Base-by-base conservation (phyloP, 2,888 invertebrate genomes). In the Tetramorium bicarinatum region DNA sequence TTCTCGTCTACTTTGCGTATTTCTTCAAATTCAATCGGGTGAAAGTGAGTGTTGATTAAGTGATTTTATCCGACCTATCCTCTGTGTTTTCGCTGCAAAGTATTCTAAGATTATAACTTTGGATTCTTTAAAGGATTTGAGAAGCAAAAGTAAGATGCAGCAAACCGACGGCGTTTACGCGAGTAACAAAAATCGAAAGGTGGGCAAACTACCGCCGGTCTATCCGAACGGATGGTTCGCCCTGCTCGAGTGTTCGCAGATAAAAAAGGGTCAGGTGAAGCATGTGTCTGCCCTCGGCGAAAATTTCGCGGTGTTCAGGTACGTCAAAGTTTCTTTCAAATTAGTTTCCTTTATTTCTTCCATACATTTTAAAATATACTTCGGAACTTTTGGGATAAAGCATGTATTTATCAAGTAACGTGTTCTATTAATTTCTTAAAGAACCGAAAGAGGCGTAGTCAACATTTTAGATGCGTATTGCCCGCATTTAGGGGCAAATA, bases 161-260 rank as follows among this genome's bases (percentile, higher is more conserved):
- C 80, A 6, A 21, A 7, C 67, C 11, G 52, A 80, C 7, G 77
- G 81, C 1, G 79, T 89, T 82, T 47, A 85, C 11, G 47, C 76
- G 13, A 72, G 67, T 44, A 84, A 74, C 18, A 89, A 82, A 54
- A 86, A 82, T 54, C 87, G 88, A 9, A 96, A 96, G 81, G 95
- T 96, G 8, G 97, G 98, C 0, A 95, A 95, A 0, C 93, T 98
- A 3, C 98, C 98, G 0, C 98, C 98, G 0, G 97, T 98, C 0
- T 98, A 96, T 93, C 98, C 98, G 0, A 98, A 99, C 92, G 98
- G 98, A 0, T 99, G 99, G 99, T 98, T 97, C 91, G 97, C 96
- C 0, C 93, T 98, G 1, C 95, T 97, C 0, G 98, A 98, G 93
- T 97, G 97, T 3, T 94, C 95, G 8, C 95, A 96, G 0, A 92